These are phyloP conservation scores for Platichthys stellatus DNA, from an alignment of 2,113 vertebrate genomes.

Conservation along the genomic window DNA sequence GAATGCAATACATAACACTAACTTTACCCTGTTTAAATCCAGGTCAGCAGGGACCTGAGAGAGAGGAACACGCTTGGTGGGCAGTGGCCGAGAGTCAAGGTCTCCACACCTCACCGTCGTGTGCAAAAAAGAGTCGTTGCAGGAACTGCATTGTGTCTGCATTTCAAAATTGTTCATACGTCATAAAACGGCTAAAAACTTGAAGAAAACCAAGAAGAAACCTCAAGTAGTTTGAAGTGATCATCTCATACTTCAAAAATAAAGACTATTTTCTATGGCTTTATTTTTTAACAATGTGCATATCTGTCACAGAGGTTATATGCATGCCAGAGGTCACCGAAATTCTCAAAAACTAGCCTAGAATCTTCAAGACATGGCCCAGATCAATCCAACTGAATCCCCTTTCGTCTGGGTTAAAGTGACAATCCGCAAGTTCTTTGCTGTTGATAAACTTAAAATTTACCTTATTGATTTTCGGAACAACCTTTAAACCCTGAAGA, in stretches of 20 bases:
- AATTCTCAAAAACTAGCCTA: conserved; percentile 26
- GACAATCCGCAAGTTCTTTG: not conserved
- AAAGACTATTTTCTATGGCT: conserved; percentile 66
- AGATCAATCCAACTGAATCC: conserved; percentile 1
- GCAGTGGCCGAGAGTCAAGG: conserved; percentile 60
- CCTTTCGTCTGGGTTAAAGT: conserved; percentile 3
- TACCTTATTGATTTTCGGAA: not conserved
- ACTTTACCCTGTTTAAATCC: conserved; percentile 97
- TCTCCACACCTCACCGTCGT: conserved; percentile 57
- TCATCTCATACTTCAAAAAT: conserved; percentile 66
- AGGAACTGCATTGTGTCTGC: conserved; percentile 70
- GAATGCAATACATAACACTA: conserved; percentile 86
- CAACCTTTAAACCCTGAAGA: not conserved
- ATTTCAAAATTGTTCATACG: conserved; percentile 52
- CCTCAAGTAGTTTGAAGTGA: conserved; percentile 58
- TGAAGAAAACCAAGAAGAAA: conserved; percentile 50
- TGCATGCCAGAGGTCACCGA: conserved; percentile 35
- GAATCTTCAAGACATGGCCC: conserved; percentile 11
- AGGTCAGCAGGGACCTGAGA: conserved; percentile 87
- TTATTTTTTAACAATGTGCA: conserved; percentile 66
- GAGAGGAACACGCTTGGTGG: conserved; percentile 81
- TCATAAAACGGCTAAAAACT: conserved; percentile 42
- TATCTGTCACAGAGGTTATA: conserved; percentile 58
- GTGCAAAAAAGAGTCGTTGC: conserved; percentile 71
- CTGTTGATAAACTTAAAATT: too few species aligned